A percentile compares a stretch with the other conserved stretches of the same genome.
Conservation (phyloP, 64 coral and sea anemone genomes). For the Montipora sp. region DNA sequence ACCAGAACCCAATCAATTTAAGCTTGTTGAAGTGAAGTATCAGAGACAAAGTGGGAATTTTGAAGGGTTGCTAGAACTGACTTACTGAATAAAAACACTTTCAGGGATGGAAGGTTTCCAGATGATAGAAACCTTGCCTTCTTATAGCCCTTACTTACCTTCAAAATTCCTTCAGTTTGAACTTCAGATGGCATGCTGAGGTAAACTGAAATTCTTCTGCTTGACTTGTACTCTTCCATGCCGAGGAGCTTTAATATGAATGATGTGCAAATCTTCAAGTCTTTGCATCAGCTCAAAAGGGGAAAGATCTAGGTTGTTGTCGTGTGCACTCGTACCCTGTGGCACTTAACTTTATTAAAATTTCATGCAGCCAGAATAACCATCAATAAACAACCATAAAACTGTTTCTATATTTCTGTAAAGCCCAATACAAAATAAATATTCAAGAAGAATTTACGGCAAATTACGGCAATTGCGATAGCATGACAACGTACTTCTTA, state of each 20-base stretch:
- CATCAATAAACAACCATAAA: too few species aligned
- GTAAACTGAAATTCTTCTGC: constrained; percentile 90
- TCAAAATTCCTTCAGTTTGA: constrained; percentile 79
- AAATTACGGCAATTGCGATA: too few species aligned
- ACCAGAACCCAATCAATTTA: too few species aligned
- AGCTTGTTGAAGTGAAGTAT: too few species aligned
- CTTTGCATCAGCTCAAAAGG: neutral
- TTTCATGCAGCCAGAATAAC: too few species aligned
- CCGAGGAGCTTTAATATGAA: constrained; percentile 35
- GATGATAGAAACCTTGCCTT: too few species aligned
- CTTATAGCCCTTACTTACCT: constrained; percentile 11
- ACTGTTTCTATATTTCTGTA: too few species aligned
- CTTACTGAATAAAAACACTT: too few species aligned
- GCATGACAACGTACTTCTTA: too few species aligned
- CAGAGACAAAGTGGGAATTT: neutral
- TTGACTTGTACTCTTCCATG: constrained; percentile 86
- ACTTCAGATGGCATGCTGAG: constrained; percentile 90
- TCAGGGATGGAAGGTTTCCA: too few species aligned
- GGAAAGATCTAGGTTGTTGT: too few species aligned
- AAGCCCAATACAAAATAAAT: neutral
- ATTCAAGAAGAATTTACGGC: neutral
- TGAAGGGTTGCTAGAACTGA: neutral
- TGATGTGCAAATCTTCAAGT: neutral
- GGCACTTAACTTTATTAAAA: too few species aligned
- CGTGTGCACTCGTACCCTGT: neutral